phyloP scores from a whole-genome alignment of 2,888 invertebrate species.

The Rosalia funebris region DNA sequence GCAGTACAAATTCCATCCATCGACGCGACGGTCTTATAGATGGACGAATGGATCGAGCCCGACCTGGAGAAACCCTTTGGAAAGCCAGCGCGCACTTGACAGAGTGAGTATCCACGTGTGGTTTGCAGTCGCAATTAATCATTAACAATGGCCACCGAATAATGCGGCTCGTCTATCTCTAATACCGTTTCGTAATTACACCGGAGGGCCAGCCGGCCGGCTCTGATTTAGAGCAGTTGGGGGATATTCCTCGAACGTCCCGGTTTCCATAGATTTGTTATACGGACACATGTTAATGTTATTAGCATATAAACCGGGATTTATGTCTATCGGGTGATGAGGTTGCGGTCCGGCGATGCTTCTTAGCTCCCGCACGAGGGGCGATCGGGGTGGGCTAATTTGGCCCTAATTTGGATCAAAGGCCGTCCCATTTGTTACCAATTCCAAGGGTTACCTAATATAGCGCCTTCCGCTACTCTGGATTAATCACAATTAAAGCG shows the following conservation, averaged over 20 bases:
- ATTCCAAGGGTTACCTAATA: too few species aligned
- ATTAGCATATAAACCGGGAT: not conserved
- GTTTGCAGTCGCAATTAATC: conserved; percentile 26
- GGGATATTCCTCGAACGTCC: not conserved
- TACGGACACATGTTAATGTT: conserved; percentile 13
- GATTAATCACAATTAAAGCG: too few species aligned
- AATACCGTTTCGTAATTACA: conserved; percentile 29
- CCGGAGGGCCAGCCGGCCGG: conserved; percentile 8
- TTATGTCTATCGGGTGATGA: not conserved
- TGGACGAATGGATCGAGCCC: too few species aligned
- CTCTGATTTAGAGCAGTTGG: conserved; percentile 19
- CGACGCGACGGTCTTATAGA: too few species aligned
- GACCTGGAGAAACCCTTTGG: not conserved
- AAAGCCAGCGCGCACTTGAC: conserved; percentile 12
- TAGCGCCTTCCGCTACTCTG: too few species aligned
- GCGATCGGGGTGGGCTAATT: too few species aligned
- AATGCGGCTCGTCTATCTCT: conserved; percentile 27
- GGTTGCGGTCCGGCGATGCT: not conserved
- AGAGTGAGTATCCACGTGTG: conserved; percentile 32
- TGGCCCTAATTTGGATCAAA: too few species aligned
- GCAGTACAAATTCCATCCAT: too few species aligned
- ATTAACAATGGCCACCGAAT: conserved; percentile 28
- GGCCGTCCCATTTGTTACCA: too few species aligned
- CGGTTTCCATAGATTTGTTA: conserved; percentile 2
- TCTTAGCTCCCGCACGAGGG: too few species aligned